These are phyloP conservation scores for Laticauda colubrina DNA, from an alignment of 2,113 vertebrate species.

Conservation along the genomic window DNA sequence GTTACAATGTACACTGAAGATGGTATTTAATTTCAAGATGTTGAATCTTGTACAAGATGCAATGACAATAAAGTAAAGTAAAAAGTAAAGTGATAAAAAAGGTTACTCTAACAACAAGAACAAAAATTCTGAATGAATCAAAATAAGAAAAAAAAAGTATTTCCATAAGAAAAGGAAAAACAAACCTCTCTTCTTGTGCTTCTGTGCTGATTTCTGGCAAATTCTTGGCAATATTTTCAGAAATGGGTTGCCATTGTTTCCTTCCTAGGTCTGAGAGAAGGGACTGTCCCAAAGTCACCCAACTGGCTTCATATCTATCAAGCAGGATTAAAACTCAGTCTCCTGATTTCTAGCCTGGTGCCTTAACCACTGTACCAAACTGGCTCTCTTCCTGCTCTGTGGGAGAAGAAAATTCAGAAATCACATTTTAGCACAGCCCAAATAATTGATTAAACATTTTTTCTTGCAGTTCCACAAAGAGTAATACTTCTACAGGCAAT, in stretches of 20 bases:
- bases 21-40: no score
- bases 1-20: no score
- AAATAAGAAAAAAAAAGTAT: background rate
- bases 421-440: background rate
- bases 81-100: background rate
- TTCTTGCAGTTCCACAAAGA: background rate
- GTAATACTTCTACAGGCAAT: background rate
- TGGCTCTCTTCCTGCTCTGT: background rate
- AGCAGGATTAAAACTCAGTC: background rate
- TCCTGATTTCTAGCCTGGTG: background rate
- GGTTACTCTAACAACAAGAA: background rate
- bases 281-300: background rate
- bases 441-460: background rate
- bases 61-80: no score
- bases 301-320: background rate
- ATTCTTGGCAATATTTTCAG: background rate
- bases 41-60: no score
- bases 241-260: background rate
- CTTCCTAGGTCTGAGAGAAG: background rate
- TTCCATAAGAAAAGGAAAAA: background rate
- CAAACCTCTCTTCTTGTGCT: background rate
- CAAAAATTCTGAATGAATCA: background rate
- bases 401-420: background rate
- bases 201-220: background rate
- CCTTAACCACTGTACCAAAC: background rate